These are phyloP conservation scores for Drosophila eugracilis DNA, from an alignment of 1,140 invertebrate species.

Conservation along the genomic window DNA sequence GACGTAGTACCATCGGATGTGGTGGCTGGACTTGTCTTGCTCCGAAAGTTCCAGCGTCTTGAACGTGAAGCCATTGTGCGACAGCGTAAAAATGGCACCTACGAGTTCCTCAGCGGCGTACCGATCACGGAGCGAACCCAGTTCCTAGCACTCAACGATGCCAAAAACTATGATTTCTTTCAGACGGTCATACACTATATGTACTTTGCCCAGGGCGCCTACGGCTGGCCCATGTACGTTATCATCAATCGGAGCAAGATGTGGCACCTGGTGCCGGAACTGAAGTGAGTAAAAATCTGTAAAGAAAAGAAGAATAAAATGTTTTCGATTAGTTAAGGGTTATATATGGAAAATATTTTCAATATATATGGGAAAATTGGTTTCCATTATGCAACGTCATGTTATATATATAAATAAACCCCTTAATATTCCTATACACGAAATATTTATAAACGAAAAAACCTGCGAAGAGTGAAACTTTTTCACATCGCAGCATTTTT, in stretches of 20 bases:
- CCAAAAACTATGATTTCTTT: slow-evolving; percentile 90
- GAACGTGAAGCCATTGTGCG: slow-evolving; percentile 92
- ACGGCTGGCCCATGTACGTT: slow-evolving; percentile 96
- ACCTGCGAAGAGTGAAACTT: no score
- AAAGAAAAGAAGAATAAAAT: background rate
- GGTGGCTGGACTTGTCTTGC: slow-evolving; percentile 92
- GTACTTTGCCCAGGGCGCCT: slow-evolving; percentile 94
- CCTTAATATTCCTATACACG: no score
- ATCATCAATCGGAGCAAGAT: slow-evolving; percentile 90
- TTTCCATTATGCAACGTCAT: no score
- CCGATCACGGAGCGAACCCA: slow-evolving; percentile 93
- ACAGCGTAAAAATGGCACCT: slow-evolving; percentile 93
- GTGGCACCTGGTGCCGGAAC: slow-evolving; percentile 90
- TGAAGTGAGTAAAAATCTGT: slow-evolving; percentile 86
- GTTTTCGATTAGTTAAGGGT: no score
- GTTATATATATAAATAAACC: no score
- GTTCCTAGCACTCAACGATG: slow-evolving; percentile 93
- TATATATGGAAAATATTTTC: no score
- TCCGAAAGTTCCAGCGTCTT: slow-evolving; percentile 93
- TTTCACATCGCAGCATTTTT: no score
- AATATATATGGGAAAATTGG: no score
- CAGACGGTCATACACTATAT: slow-evolving; percentile 94
- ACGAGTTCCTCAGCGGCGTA: slow-evolving; percentile 95
- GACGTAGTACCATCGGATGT: slow-evolving; percentile 97
- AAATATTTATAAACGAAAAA: no score